A percentile compares a stretch with the other conserved stretches of the same genome.
These are phyloP conservation scores for Varanus komodoensis DNA, from an alignment of 2,113 vertebrate genomes.

Conservation along the genomic window DNA sequence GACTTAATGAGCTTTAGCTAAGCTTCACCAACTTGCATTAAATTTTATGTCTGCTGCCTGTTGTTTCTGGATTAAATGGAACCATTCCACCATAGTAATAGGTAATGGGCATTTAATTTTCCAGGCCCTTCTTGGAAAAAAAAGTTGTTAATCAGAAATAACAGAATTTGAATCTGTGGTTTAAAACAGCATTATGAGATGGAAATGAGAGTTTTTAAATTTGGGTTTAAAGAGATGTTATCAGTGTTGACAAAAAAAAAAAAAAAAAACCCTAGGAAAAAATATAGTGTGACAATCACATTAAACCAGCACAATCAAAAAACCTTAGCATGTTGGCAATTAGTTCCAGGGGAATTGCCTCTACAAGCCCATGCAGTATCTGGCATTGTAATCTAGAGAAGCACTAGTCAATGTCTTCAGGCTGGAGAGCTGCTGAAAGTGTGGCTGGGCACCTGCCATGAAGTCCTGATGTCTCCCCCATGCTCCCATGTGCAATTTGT, in stretches of 20 bases:
- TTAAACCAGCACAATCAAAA: background rate
- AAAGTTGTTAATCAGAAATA: constrained; percentile 20
- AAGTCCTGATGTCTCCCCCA: background rate
- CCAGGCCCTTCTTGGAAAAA: background rate
- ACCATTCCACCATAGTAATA: background rate
- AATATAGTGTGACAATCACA: background rate
- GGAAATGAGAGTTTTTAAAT: background rate
- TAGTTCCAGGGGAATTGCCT: background rate
- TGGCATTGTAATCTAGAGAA: background rate
- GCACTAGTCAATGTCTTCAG: background rate
- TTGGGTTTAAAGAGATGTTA: constrained; percentile 27
- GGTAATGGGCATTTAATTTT: constrained; percentile 9
- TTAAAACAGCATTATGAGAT: constrained; percentile 18
- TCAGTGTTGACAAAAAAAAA: background rate
- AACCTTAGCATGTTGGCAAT: background rate
- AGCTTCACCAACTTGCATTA: constrained; percentile 33
- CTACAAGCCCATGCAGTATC: background rate
- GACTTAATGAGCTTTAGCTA: constrained; percentile 46
- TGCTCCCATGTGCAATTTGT: background rate
- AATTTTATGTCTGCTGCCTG: constrained; percentile 21
- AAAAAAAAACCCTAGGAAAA: background rate
- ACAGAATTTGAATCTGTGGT: constrained; percentile 4
- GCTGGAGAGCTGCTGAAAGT: background rate
- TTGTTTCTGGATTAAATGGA: constrained; percentile 39
- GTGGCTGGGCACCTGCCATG: background rate